Percentiles rank a stretch among this genome's conserved stretches.
Evolutionary conservation across 1,140 invertebrate species (phyloP).

Genomic region (Laodelphax striatellus): DNA sequence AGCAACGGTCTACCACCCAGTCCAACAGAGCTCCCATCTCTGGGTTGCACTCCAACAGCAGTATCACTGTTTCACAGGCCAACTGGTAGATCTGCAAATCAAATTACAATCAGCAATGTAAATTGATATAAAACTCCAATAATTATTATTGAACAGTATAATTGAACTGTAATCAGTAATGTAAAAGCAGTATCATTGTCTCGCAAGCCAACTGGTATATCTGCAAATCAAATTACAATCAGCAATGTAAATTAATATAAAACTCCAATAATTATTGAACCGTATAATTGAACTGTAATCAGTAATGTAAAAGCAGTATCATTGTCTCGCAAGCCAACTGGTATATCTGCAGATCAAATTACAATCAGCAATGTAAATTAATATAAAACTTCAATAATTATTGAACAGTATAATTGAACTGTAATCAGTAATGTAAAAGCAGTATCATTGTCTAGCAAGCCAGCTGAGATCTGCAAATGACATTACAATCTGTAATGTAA

Average conservation of each 20-base stretch:
- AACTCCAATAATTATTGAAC: no score
- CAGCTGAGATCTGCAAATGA: slow-evolving; percentile 64
- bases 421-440: no score
- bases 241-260: no score
- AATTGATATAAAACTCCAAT: no score
- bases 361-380: no score
- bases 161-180: no score
- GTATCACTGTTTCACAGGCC: slow-evolving; percentile 84
- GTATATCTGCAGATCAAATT: slow-evolving; percentile 56
- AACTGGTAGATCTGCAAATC: slow-evolving; percentile 71
- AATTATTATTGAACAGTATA: no score
- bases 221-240: slow-evolving; percentile 36
- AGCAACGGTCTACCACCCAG: slow-evolving; percentile 96
- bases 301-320: slow-evolving; percentile 79
- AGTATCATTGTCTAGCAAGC: slow-evolving; percentile 89
- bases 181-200: slow-evolving; percentile 85
- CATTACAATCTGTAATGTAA: no score
- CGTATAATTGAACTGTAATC: no score
- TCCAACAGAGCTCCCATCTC: slow-evolving; percentile 87
- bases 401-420: no score
- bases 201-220: slow-evolving; percentile 83
- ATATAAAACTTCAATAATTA: no score
- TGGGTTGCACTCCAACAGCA: slow-evolving; percentile 91
- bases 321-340: slow-evolving; percentile 85
- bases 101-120: background rate